Evolutionary conservation across 1,140 invertebrate species (phyloP).

Genomic region (Hydropsyche tenuis): DNA sequence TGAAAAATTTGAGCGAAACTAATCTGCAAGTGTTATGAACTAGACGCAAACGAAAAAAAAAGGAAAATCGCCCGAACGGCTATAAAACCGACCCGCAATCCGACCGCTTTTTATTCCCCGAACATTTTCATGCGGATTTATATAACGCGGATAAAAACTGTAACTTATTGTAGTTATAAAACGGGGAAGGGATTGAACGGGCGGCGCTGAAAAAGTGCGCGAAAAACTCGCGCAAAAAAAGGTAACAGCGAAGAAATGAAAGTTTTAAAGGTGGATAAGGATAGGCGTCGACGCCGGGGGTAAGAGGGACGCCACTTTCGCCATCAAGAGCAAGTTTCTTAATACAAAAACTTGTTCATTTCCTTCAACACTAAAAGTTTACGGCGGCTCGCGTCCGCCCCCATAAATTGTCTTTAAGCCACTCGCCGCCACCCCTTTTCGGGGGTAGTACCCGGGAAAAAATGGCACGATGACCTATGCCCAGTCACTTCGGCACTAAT

Average conservation of each 20-base stretch:
- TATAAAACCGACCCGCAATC: background rate
- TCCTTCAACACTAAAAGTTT: slow-evolving; percentile 29
- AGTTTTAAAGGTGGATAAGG: slow-evolving; percentile 12
- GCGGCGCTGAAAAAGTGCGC: background rate
- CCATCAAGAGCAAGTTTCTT: slow-evolving; percentile 27
- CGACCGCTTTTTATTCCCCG: slow-evolving; percentile 9
- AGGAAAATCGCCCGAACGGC: too few relatives aligned
- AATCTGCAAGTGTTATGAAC: too few relatives aligned
- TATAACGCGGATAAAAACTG: background rate
- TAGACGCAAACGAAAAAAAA: too few relatives aligned
- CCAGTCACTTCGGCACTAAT: too few relatives aligned
- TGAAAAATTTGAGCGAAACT: too few relatives aligned
- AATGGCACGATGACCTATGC: too few relatives aligned
- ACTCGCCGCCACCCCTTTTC: background rate
- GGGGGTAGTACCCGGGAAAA: background rate
- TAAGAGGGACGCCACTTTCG: background rate
- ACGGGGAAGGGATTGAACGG: background rate
- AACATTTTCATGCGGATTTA: slow-evolving; percentile 17
- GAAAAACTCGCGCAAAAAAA: background rate
- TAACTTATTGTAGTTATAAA: slow-evolving; percentile 18
- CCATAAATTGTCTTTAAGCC: slow-evolving; percentile 24
- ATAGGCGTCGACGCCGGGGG: background rate
- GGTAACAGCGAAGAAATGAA: slow-evolving; percentile 8
- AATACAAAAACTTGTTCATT: slow-evolving; percentile 29
- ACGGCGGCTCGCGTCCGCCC: slow-evolving; percentile 3